Base-by-base conservation (phyloP, 1,140 invertebrate species). In the Acyrthosiphon pisum region DNA sequence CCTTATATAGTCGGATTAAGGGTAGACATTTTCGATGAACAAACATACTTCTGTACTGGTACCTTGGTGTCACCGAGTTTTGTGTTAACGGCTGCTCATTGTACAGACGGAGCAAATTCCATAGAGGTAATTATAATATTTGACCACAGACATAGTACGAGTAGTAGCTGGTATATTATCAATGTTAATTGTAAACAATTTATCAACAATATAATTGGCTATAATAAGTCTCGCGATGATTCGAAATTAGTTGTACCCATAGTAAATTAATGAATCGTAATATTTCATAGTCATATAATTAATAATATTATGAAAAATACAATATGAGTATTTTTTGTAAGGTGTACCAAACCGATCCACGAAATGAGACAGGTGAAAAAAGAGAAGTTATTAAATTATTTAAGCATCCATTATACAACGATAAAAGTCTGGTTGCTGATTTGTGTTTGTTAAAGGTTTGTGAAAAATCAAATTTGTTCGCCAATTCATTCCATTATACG, bases 381-480 rank as follows among this genome's bases (percentile, higher is more conserved):
- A 37, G 76, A 83, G 56, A 37, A 30, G 91, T 86, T n/a, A 50
- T 93, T 30, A 6, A 56, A 56, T n/a, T 41, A 1, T 53, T 53
- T 53, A 84, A 30, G 30, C 91, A 93, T 41, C 48, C 91, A 4
- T 84, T 84, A 44, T 93, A 37, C 37, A 53, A 93, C n/a, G 23
- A 86, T 86, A 84, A 23, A 26, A 53, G 3, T 26, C 18, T 93
- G 14, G 48, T 93, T 30, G 91, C 48, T 20, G 91, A 93, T 93
- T 93, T 93, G 41, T 93, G 91, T 93, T 44, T 93, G n/a, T 53
- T 93, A 83, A 93, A 93, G 76, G 91, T 93, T 41, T 53, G 76
- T 46, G 20, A 91, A 88, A 87, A 30, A n/a, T 87, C 30, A n/a
- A n/a, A n/a, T 87, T n/a, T 46, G 11, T 48, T 87, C 41, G 11